These are phyloP conservation scores for Plumapathes pennacea DNA, from an alignment of 92 coral and sea anemone genomes.

Conservation along the genomic window DNA sequence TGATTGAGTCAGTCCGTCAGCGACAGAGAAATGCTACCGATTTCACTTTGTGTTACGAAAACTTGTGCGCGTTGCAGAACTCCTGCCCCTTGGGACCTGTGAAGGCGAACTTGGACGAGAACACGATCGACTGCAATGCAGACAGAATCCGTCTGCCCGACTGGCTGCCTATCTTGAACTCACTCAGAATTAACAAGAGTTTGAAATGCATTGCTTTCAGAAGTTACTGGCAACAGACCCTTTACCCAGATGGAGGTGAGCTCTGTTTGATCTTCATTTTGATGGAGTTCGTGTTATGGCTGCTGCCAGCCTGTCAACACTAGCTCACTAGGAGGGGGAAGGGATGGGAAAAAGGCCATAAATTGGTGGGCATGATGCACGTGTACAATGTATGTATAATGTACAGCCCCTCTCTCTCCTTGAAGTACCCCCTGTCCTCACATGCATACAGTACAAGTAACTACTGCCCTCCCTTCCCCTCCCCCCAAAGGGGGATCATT, in stretches of 20 bases:
- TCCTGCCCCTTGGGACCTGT: constrained; percentile 91
- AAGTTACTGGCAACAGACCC: constrained; percentile 94
- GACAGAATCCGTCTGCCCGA: constrained; percentile 87
- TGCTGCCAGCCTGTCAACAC: too few relatives aligned
- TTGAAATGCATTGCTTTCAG: constrained; percentile 78
- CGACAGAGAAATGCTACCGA: constrained; percentile 87
- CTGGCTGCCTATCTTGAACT: constrained; percentile 93
- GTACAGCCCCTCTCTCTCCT: too few relatives aligned
- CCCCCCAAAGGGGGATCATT: too few relatives aligned
- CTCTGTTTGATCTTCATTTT: too few relatives aligned
- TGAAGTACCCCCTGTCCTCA: too few relatives aligned
- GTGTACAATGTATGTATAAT: too few relatives aligned
- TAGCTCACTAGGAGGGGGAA: too few relatives aligned
- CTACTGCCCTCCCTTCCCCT: too few relatives aligned
- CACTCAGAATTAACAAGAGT: constrained; percentile 79
- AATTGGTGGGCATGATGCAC: too few relatives aligned
- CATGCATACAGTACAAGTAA: too few relatives aligned
- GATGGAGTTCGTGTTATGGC: too few relatives aligned
- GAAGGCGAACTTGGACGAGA: constrained; percentile 86
- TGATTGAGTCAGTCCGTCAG: constrained; percentile 94
- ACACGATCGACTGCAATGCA: constrained; percentile 87
- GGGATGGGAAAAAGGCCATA: too few relatives aligned
- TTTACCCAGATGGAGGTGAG: constrained; percentile 76
- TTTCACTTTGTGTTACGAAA: constrained; percentile 83
- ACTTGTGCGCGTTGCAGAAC: constrained; percentile 93